Percentiles rank a stretch among this genome's conserved stretches.
phyloP scores from a whole-genome alignment of 1,140 invertebrate species.

The Oedothorax gibbosus region DNA sequence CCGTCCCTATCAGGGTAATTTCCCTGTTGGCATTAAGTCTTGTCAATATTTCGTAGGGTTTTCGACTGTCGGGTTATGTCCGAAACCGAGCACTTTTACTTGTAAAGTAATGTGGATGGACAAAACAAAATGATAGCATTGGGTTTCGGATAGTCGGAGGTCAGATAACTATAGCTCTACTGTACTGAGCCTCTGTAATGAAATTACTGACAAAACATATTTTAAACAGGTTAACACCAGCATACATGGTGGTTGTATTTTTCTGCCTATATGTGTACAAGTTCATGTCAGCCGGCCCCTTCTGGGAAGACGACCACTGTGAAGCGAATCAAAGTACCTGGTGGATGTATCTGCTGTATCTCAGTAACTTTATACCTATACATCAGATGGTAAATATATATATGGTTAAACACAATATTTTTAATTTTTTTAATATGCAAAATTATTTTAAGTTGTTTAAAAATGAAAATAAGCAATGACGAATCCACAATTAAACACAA shows the following conservation, averaged over 20 bases:
- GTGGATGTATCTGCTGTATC: conserved; percentile 65
- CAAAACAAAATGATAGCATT: too few relatives aligned
- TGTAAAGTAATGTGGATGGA: too few relatives aligned
- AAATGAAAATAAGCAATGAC: too few relatives aligned
- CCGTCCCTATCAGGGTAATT: too few relatives aligned
- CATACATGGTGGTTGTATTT: conserved; percentile 63
- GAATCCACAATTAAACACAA: too few relatives aligned
- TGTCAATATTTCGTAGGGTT: too few relatives aligned
- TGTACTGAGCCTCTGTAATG: not conserved
- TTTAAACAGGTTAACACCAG: conserved; percentile 65
- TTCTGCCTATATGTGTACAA: conserved; percentile 63
- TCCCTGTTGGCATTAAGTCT: too few relatives aligned
- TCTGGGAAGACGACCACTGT: conserved; percentile 57
- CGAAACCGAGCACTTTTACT: too few relatives aligned
- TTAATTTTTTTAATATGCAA: not conserved
- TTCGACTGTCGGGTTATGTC: too few relatives aligned
- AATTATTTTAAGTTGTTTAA: too few relatives aligned
- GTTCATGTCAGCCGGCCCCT: conserved; percentile 58
- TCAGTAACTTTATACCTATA: conserved; percentile 64
- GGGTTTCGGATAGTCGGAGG: too few relatives aligned
- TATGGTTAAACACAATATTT: not conserved
- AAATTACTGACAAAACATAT: not conserved
- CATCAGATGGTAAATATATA: conserved; percentile 63
- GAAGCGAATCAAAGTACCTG: conserved; percentile 45
- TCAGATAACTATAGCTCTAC: too few relatives aligned